Percentiles rank a stretch among this genome's conserved stretches.
phyloP scores from a whole-genome alignment of 2,888 invertebrate species.

The Cybosia mesomella region DNA sequence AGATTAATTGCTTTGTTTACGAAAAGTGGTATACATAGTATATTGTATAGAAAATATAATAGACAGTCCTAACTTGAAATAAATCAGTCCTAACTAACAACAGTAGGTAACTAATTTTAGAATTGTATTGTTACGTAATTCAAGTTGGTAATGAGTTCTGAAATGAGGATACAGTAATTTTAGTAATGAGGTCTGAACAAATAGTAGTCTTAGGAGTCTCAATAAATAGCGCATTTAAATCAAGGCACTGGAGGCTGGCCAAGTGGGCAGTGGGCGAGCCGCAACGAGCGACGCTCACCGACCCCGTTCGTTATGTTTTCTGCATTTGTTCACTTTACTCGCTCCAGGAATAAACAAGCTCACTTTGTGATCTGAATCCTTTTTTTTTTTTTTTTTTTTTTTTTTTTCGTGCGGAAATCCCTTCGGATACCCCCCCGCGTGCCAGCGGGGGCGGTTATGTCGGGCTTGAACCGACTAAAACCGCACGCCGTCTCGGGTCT shows the following conservation, averaged over 20 bases:
- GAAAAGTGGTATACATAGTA: no score
- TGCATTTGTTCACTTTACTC: slow-evolving; percentile 79
- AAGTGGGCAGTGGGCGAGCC: slow-evolving; percentile 59
- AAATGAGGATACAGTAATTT: slow-evolving; percentile 39
- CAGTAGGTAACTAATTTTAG: not conserved
- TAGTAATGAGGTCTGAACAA: slow-evolving; percentile 52
- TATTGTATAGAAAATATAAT: no score
- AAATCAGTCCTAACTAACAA: not conserved
- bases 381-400: no score
- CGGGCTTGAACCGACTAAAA: no score
- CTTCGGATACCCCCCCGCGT: no score
- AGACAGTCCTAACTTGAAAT: no score
- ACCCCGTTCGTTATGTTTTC: slow-evolving; percentile 73
- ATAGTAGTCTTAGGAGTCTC: slow-evolving; percentile 57
- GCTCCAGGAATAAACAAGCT: slow-evolving; percentile 79
- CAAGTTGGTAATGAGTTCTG: slow-evolving; percentile 6
- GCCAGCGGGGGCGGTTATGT: no score
- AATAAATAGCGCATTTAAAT: slow-evolving; percentile 78
- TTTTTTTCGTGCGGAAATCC: no score
- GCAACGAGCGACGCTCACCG: slow-evolving; percentile 34
- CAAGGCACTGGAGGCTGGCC: slow-evolving; percentile 75
- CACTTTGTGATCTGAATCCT: slow-evolving; percentile 73
- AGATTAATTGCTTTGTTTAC: no score
- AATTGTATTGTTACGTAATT: slow-evolving; percentile 14
- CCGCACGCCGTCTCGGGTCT: no score